Evolutionary conservation across 2,888 invertebrate species (phyloP).

Genomic region (Dascillus cervinus): DNA sequence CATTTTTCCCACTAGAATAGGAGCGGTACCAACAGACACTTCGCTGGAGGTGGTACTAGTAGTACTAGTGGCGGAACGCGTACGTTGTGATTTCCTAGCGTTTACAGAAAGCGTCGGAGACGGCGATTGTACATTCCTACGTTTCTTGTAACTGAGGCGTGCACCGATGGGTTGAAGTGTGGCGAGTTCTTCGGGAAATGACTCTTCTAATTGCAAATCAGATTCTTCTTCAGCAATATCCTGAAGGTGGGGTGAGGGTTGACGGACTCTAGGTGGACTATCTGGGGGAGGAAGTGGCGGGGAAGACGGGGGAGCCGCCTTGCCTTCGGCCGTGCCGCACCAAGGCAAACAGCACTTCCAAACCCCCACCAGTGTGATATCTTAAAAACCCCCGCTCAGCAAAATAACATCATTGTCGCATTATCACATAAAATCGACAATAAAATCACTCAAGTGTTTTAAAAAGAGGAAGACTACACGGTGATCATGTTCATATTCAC

Average conservation of each 20-base stretch:
- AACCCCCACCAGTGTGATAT: constrained; percentile 63
- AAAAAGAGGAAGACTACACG: background rate
- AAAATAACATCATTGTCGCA: constrained; percentile 24
- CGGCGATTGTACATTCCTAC: constrained; percentile 47
- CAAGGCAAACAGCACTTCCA: constrained; percentile 80
- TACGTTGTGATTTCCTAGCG: constrained; percentile 47
- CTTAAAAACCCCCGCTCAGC: constrained; percentile 25
- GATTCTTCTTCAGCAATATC: constrained; percentile 79
- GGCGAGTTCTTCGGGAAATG: constrained; percentile 46
- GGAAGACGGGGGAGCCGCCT: constrained; percentile 33
- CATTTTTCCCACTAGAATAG: constrained; percentile 58
- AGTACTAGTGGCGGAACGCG: constrained; percentile 33
- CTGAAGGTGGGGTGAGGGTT: constrained; percentile 64
- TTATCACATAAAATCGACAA: too few species aligned
- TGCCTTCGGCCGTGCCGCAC: constrained; percentile 62
- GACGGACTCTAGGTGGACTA: constrained; percentile 52
- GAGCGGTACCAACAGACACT: constrained; percentile 35
- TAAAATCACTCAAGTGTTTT: background rate
- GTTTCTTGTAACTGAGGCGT: constrained; percentile 31
- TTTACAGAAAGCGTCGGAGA: constrained; percentile 55
- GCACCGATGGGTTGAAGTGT: constrained; percentile 42
- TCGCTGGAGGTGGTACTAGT: constrained; percentile 35
- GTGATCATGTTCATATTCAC: background rate
- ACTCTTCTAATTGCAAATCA: constrained; percentile 48
- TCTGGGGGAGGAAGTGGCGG: constrained; percentile 45